phyloP scores from a whole-genome alignment of 2,888 invertebrate genomes.

The Halictus quadricinctus region DNA sequence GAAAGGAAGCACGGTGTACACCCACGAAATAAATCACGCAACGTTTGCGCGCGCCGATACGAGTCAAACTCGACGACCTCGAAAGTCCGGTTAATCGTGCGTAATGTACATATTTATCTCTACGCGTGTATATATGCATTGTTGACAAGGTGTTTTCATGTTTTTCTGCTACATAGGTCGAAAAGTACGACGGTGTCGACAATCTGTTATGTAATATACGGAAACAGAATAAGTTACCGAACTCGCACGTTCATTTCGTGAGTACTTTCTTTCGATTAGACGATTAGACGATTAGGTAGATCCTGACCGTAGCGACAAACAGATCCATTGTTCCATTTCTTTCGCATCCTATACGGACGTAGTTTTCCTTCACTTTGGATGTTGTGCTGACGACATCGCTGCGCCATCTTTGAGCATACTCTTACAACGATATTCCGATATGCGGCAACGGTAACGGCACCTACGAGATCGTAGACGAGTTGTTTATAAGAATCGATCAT shows the following conservation, averaged over 20 bases:
- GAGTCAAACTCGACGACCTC: conserved; percentile 30
- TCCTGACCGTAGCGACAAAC: neutral
- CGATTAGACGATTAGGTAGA: neutral
- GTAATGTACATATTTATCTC: neutral
- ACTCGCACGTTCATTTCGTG: neutral
- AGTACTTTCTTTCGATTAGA: neutral
- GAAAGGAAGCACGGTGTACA: neutral
- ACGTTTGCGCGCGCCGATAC: conserved; percentile 18
- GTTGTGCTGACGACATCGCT: neutral
- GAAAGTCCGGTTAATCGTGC: neutral
- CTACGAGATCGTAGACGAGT: neutral
- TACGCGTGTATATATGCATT: neutral
- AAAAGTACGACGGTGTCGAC: neutral
- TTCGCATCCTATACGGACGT: neutral
- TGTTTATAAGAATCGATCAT: neutral
- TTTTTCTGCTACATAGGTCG: neutral
- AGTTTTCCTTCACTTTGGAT: neutral
- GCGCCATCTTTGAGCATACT: neutral
- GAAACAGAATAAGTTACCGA: neutral
- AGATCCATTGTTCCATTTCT: neutral
- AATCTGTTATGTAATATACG: neutral
- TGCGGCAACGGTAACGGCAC: neutral
- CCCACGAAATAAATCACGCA: conserved; percentile 13
- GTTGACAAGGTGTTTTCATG: conserved; percentile 7
- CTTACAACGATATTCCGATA: neutral